Evolutionary conservation across 2,797 vertebrate genomes (phyloP), one percentile per base, ranked within the genome.

Genomic region (Dipus sagitta): DNA sequence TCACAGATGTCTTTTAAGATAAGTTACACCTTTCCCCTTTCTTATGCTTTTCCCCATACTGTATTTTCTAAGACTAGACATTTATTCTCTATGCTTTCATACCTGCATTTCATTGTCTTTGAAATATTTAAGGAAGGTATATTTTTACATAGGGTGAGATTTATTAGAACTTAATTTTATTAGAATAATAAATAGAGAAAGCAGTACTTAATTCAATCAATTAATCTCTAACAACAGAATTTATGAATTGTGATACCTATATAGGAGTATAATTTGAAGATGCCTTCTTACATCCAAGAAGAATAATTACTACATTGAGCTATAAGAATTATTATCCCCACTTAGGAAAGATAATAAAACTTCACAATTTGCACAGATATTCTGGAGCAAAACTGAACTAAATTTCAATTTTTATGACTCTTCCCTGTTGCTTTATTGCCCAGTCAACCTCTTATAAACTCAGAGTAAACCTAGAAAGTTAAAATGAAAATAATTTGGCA

Each of bases 151-250:
- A 65, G 6, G 17, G 67, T 80, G 23, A 70, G 17, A 90, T 58
- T 92, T 90, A 78, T 88, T 90, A 60, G 28, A 85, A 87, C 34
- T 38, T 80, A 60, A 85, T 67, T 6, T n/a, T 54, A n/a, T 85
- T 9, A 64, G 38, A 24, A 77, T 52, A 76, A 47, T 28, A 42
- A 9, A 42, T 30, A 20, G 15, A 77, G 28, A 32, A 12, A 4
- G 13, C 11, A 78, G 21, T 21, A 1, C 3, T n/a, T 58, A 21
- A 78, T 6, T 21, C 30, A 58, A 21, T 58, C 28, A 77, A 58
- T 38, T 58, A 21, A 58, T 32, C 76, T 58, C 47, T 78, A 78
- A 58, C 28, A 78, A 58, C 6, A 8, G 20, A 78, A 1, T 58
- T 58, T 78, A 4, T n/a, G 58, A 30, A 78, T 78, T 42, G 58